A percentile compares a stretch with the other conserved stretches of the same genome.
These are phyloP conservation scores for Podarcis muralis DNA, from an alignment of 2,113 vertebrate genomes.

Conservation along the genomic window DNA sequence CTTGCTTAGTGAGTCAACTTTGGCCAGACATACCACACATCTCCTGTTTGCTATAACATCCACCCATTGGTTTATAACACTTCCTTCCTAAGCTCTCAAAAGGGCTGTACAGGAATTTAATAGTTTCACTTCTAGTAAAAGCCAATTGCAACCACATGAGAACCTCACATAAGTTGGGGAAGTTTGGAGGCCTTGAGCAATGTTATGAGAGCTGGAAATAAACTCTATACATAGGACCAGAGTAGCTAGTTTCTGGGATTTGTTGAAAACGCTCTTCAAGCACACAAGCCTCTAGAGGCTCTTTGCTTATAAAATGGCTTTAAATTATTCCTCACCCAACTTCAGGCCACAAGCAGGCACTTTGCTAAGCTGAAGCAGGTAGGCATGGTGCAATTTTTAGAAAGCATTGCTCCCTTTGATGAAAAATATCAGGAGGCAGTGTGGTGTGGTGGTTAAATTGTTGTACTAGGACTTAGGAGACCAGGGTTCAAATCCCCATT, in stretches of 20 bases:
- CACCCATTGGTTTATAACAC: slow-evolving; percentile 7
- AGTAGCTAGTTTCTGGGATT: not conserved
- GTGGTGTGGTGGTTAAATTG: too few relatives aligned
- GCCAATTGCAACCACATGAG: not conserved
- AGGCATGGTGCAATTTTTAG: slow-evolving; percentile 17
- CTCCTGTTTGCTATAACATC: slow-evolving; percentile 10
- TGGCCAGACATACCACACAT: not conserved
- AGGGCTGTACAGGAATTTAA: slow-evolving; percentile 8
- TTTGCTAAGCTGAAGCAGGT: slow-evolving; percentile 17
- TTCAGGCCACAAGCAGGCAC: not conserved
- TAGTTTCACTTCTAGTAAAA: slow-evolving; percentile 7
- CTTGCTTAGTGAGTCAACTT: not conserved
- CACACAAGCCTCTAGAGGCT: not conserved
- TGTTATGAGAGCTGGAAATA: not conserved
- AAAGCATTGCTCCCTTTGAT: slow-evolving; percentile 26
- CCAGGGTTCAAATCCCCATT: too few relatives aligned
- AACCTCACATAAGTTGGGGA: not conserved
- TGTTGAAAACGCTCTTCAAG: not conserved
- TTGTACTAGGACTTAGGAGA: not conserved
- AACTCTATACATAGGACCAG: not conserved
- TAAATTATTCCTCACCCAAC: slow-evolving; percentile 21
- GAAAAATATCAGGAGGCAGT: not conserved
- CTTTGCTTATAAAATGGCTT: not conserved
- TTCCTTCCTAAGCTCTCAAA: not conserved
- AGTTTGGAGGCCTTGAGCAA: not conserved